Conservation (phyloP, 1,140 invertebrate genomes). For the Bathynomus jamesi region DNA sequence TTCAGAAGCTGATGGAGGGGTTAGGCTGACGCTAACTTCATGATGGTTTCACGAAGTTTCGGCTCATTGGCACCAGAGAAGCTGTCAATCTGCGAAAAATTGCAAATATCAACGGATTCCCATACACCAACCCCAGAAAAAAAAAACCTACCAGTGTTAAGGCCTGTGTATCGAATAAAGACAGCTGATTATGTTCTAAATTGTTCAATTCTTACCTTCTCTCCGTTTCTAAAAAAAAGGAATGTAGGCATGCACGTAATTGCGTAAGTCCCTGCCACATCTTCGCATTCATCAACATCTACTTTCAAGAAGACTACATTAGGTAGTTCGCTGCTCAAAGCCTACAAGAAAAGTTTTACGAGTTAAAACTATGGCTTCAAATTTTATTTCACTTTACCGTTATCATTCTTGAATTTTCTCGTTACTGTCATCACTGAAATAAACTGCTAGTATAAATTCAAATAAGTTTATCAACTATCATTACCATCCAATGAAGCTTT, state of each 20-base stretch:
- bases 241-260: constrained; percentile 90
- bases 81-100: constrained; percentile 49
- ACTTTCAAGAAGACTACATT: constrained; percentile 55
- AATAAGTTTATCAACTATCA: no score
- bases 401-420: no score
- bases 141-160: no score
- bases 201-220: constrained; percentile 48
- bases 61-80: constrained; percentile 72
- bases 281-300: constrained; percentile 83
- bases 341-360: constrained; percentile 57
- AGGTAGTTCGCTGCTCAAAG: constrained; percentile 44
- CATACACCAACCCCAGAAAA: not conserved
- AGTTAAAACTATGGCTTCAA: no score
- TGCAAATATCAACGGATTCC: not conserved
- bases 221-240: constrained; percentile 70
- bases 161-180: no score
- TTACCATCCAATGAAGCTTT: no score
- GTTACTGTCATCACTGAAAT: no score
- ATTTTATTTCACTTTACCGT: no score
- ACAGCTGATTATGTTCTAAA: no score
- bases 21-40: constrained; percentile 41
- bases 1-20: no score
- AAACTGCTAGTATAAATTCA: no score
- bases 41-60: constrained; percentile 58
- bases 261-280: constrained; percentile 67